Base-by-base conservation (phyloP, 2,888 invertebrate genomes). In the Euplexia lucipara region DNA sequence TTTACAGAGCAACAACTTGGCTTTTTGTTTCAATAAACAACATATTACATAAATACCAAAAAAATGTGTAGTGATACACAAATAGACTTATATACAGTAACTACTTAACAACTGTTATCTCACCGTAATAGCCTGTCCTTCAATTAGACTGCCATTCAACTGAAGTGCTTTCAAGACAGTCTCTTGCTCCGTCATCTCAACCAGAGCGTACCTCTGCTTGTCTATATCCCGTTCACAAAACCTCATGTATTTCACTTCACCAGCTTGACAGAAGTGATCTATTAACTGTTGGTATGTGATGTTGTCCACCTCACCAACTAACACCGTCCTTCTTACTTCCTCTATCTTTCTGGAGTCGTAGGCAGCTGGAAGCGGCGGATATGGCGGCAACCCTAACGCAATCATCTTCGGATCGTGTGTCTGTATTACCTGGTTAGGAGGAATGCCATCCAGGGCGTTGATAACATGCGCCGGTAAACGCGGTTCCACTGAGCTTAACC, bases 231-330 rank as follows among this genome's bases (percentile, higher is more conserved):
- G 96, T n/a, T 97, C 97, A 83, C 99, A 99, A 92, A 98, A 97
- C 30, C 99, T 96, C 59, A 99, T 95, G 90, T 99, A 99, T 91
- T 99, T 99, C 1, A 99, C 98, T 95, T 99, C 99, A 14, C 98
- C 99, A 47, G 98, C 98, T 78, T 96, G 96, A 61, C 97, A 96
- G 89, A 99, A 99, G 90, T 98, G 98, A 67, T 98, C 97, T 87
- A 99, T 96, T n/a, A 99, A 92, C 83, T 98, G 98, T 73, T 99
- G 98, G 6, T 98, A 96, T 8, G 97, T 96, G 69, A 97, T 95
- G 26, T 96, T 91, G 69, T 97, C 97, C 34, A 99, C 96, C 87
- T 99, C 98, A 56, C 98, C 96, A 2, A 99, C 96, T 60, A 99
- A 96, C 9, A 99, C 95, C 0, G 99, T 99, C 73, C 99, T 96